These are phyloP conservation scores for Oreochromis spilurus DNA, from an alignment of 2,113 vertebrate genomes.

Conservation along the genomic window DNA sequence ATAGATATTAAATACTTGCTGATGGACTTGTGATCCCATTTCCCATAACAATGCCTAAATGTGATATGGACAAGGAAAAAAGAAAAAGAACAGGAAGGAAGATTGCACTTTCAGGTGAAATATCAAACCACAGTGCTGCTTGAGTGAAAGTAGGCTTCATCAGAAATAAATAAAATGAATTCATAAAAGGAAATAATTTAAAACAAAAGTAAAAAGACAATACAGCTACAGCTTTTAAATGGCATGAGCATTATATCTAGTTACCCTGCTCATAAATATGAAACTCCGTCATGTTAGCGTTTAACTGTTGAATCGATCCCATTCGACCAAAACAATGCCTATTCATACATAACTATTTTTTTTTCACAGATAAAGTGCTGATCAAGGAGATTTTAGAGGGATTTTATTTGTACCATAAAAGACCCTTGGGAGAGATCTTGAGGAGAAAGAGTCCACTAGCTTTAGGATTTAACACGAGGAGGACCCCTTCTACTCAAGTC, in stretches of 20 bases:
- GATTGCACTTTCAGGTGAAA: constrained; percentile 66
- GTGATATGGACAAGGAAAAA: background rate
- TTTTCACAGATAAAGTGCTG: constrained; percentile 78
- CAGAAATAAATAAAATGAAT: constrained; percentile 88
- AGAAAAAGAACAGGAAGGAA: constrained; percentile 19
- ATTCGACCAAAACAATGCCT: constrained; percentile 58
- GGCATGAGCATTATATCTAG: constrained; percentile 51
- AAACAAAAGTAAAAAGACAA: constrained; percentile 80
- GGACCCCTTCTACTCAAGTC: constrained; percentile 17
- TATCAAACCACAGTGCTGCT: constrained; percentile 75
- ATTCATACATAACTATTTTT: constrained; percentile 66
- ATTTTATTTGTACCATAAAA: constrained; percentile 65
- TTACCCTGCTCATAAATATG: constrained; percentile 65
- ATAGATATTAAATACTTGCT: constrained; percentile 74
- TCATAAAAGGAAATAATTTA: constrained; percentile 75
- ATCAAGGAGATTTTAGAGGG: constrained; percentile 68
- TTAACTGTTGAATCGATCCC: constrained; percentile 64
- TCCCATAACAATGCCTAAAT: constrained; percentile 35
- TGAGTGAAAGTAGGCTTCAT: constrained; percentile 67
- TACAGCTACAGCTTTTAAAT: constrained; percentile 74
- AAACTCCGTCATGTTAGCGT: constrained; percentile 55
- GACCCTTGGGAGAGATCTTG: constrained; percentile 45
- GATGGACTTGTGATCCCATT: constrained; percentile 59
- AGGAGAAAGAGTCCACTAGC: constrained; percentile 45
- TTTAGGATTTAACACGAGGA: constrained; percentile 39